These are phyloP conservation scores for Drosophila nigricruria DNA, from an alignment of 2,888 invertebrate species.

Conservation along the genomic window DNA sequence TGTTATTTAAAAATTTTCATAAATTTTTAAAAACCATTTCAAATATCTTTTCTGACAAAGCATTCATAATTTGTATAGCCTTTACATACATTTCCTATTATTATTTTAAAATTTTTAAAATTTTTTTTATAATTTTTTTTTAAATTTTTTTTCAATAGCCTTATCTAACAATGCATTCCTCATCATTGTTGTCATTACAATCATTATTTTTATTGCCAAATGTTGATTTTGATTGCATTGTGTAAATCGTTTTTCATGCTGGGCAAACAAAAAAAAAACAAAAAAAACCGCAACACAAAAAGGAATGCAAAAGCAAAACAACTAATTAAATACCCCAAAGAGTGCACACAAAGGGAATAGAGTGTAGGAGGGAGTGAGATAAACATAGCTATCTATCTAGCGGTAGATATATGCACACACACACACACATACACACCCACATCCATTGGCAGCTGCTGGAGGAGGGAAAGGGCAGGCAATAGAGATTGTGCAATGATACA, in stretches of 20 bases:
- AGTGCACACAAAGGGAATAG: background rate
- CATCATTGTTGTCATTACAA: conserved; percentile 1
- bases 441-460: background rate
- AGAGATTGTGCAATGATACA: conserved; percentile 4
- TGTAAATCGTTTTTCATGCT: conserved; percentile 17
- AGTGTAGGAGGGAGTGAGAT: background rate
- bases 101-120: background rate
- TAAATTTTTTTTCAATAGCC: background rate
- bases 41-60: too few relatives aligned
- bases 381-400: background rate
- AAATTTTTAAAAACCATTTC: too few relatives aligned
- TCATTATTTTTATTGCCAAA: conserved; percentile 6
- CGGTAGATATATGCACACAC: background rate
- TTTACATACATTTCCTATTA: too few relatives aligned
- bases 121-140: background rate
- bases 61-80: too few relatives aligned
- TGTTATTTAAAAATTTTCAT: too few relatives aligned
- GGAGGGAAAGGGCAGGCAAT: background rate
- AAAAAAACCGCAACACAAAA: conserved; percentile 10
- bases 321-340: conserved; percentile 18
- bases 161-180: conserved; percentile 1
- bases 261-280: background rate
- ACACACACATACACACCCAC: background rate
- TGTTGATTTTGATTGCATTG: conserved; percentile 39
- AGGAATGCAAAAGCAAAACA: conserved; percentile 11